A percentile compares a stretch with the other conserved stretches of the same genome.
phyloP scores from a whole-genome alignment of 1,140 invertebrate species.

The Drosophila orena region DNA sequence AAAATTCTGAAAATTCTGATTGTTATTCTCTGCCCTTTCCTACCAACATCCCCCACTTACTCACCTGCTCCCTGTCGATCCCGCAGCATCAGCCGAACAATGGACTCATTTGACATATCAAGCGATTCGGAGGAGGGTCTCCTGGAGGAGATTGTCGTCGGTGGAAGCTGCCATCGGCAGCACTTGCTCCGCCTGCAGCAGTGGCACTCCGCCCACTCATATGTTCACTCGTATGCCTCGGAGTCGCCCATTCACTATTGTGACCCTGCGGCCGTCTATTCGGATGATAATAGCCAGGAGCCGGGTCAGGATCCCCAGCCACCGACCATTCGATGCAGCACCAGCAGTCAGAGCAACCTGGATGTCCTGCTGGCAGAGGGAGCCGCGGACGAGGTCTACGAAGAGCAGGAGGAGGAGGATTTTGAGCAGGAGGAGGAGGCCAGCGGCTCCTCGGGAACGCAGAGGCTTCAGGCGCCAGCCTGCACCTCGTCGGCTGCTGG shows the following conservation, averaged over 20 bases:
- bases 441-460: conserved; percentile 54
- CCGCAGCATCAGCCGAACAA: conserved; percentile 79
- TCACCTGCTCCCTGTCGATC: not conserved
- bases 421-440: conserved; percentile 53
- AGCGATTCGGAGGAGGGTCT: conserved; percentile 84
- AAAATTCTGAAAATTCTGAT: conserved; percentile 40
- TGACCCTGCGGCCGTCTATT: conserved; percentile 70
- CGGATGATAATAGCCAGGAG: conserved; percentile 71
- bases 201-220: conserved; percentile 58
- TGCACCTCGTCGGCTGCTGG: conserved; percentile 29
- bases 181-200: conserved; percentile 66
- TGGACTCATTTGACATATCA: conserved; percentile 85
- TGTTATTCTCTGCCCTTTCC: conserved; percentile 42
- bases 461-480: conserved; percentile 54
- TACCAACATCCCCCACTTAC: not conserved
- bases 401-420: conserved; percentile 26
- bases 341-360: conserved; percentile 77
- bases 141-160: conserved; percentile 83
- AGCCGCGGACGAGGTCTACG: conserved; percentile 2
- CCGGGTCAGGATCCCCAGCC: conserved; percentile 42
- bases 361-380: conserved; percentile 62
- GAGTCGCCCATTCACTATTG: conserved; percentile 82
- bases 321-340: conserved; percentile 73
- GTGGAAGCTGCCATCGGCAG: conserved; percentile 60
- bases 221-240: conserved; percentile 43